Conservation (phyloP, 1,140 invertebrate species). For the Doryteuthis pealeii region DNA sequence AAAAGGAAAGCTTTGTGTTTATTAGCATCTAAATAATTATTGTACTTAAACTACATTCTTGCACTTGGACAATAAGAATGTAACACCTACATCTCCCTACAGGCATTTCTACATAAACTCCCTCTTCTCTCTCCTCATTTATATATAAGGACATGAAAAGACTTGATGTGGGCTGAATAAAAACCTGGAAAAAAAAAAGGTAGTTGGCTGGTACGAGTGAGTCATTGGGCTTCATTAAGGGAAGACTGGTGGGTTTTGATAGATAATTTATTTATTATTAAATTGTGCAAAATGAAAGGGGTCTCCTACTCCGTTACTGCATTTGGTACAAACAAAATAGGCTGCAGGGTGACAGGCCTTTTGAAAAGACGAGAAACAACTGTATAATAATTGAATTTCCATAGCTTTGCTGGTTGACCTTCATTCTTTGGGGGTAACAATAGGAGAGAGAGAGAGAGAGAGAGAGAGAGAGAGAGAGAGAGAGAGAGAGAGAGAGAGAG, state of each 20-base stretch:
- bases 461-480: constrained; percentile 27
- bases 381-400: constrained; percentile 36
- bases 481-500: constrained; percentile 27
- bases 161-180: too few species aligned
- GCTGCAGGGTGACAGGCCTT: constrained; percentile 26
- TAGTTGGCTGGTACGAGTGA: constrained; percentile 5
- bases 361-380: constrained; percentile 34
- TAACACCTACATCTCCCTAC: too few species aligned
- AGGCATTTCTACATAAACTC: too few species aligned
- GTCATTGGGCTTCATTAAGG: constrained; percentile 23
- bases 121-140: too few species aligned
- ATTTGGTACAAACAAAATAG: constrained; percentile 34
- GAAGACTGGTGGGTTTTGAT: constrained; percentile 19
- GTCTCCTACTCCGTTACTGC: constrained; percentile 26
- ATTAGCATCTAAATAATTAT: too few species aligned
- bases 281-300: constrained; percentile 26
- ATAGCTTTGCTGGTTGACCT: constrained; percentile 28
- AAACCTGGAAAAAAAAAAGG: too few species aligned
- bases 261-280: constrained; percentile 34
- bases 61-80: too few species aligned
- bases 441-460: constrained; percentile 29
- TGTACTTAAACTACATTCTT: too few species aligned
- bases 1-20: too few species aligned
- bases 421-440: constrained; percentile 33
- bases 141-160: too few species aligned